phyloP scores from a whole-genome alignment of 2,888 invertebrate genomes.

The Nomada ferruginata region DNA sequence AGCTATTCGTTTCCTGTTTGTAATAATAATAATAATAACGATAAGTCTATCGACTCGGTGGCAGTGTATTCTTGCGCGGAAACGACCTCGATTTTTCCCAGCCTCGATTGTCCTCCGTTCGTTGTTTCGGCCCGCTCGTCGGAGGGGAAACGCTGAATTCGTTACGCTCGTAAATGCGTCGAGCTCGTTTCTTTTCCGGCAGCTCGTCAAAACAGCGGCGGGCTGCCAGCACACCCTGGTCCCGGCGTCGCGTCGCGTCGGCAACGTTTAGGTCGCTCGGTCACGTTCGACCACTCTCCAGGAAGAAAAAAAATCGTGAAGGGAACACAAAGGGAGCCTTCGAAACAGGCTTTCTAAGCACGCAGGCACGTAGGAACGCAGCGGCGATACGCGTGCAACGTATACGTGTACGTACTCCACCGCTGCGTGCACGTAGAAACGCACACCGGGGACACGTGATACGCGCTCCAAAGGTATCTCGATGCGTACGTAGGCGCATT shows the following conservation, averaged over 20 bases:
- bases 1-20: background rate
- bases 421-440: constrained; percentile 39
- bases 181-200: constrained; percentile 30
- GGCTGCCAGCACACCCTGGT: background rate
- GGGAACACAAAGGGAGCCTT: constrained; percentile 38
- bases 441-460: constrained; percentile 51
- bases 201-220: constrained; percentile 45
- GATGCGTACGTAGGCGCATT: constrained; percentile 12
- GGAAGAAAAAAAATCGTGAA: constrained; percentile 5
- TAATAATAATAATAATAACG: background rate
- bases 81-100: constrained; percentile 9
- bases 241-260: background rate
- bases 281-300: constrained; percentile 65
- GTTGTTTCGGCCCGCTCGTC: background rate
- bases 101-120: constrained; percentile 7
- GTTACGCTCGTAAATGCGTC: constrained; percentile 46
- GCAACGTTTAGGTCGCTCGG: constrained; percentile 54
- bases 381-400: constrained; percentile 6
- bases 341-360: constrained; percentile 20
- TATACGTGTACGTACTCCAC: constrained; percentile 4
- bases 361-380: constrained; percentile 31
- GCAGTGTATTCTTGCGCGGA: constrained; percentile 5
- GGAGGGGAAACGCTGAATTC: constrained; percentile 36
- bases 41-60: constrained; percentile 3
- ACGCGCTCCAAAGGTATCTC: constrained; percentile 43